Conservation (phyloP, 1,140 invertebrate species). For the Drosophila aff. region DNA sequence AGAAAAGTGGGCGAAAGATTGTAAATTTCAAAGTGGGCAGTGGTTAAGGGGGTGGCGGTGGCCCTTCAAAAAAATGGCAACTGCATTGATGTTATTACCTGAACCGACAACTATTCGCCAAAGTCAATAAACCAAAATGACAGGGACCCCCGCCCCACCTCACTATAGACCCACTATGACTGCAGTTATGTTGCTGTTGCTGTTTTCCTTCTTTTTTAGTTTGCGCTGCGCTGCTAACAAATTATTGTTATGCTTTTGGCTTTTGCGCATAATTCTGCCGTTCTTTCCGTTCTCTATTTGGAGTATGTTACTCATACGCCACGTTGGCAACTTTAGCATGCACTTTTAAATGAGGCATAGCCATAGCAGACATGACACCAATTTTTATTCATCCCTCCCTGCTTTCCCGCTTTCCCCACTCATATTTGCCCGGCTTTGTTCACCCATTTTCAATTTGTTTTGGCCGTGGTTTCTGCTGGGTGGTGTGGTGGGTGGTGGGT, state of each 20-base stretch:
- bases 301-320: conserved; percentile 82
- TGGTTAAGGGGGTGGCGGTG: conserved; percentile 8
- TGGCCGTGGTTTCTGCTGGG: conserved; percentile 29
- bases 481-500: conserved; percentile 10
- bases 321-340: conserved; percentile 55
- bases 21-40: conserved; percentile 28
- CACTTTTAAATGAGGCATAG: conserved; percentile 75
- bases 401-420: neutral
- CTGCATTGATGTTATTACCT: conserved; percentile 84
- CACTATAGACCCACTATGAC: neutral
- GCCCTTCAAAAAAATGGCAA: conserved; percentile 74
- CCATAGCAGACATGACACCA: conserved; percentile 55
- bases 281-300: conserved; percentile 66
- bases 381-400: conserved; percentile 26
- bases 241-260: conserved; percentile 81
- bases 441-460: conserved; percentile 73
- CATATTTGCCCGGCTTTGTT: conserved; percentile 51
- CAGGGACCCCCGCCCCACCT: conserved; percentile 19
- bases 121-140: conserved; percentile 82
- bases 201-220: conserved; percentile 39
- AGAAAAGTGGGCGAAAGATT: conserved; percentile 21
- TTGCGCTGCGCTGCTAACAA: conserved; percentile 56
- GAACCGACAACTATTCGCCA: conserved; percentile 78
- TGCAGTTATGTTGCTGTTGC: conserved; percentile 47
- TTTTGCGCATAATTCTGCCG: conserved; percentile 81